A percentile compares a stretch with the other conserved stretches of the same genome.
Evolutionary conservation across 2,797 vertebrate species (phyloP).

Genomic region (Danio aesculapii): DNA sequence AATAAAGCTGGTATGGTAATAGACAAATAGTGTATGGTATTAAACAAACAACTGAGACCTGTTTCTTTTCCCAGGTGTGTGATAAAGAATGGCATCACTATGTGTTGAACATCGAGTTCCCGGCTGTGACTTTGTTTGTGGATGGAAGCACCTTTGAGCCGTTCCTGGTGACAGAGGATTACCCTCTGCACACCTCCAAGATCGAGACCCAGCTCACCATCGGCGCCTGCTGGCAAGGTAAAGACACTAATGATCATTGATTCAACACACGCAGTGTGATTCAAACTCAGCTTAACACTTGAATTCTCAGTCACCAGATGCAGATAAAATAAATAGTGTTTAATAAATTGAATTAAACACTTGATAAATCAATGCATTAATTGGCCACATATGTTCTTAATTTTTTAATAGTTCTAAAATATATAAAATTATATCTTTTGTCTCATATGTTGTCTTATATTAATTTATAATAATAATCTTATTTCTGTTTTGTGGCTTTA

Average conservation of each 20-base stretch:
- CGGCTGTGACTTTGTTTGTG: slow-evolving; percentile 88
- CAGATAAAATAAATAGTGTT: neutral
- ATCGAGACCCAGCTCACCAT: slow-evolving; percentile 93
- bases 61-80: slow-evolving; percentile 82
- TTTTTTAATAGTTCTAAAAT: too few relatives aligned
- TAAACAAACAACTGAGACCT: neutral
- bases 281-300: slow-evolving; percentile 15
- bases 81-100: slow-evolving; percentile 99
- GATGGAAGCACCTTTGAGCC: slow-evolving; percentile 92
- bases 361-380: too few relatives aligned
- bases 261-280: slow-evolving; percentile 36
- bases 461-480: too few relatives aligned
- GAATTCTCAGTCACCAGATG: slow-evolving; percentile 11
- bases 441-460: too few relatives aligned
- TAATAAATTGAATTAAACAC: neutral
- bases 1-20: too few relatives aligned
- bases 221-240: slow-evolving; percentile 99
- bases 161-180: slow-evolving; percentile 95
- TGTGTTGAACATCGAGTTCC: slow-evolving; percentile 91
- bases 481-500: too few relatives aligned
- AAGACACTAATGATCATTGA: neutral
- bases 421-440: too few relatives aligned
- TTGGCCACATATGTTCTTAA: too few relatives aligned
- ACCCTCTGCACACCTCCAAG: slow-evolving; percentile 90
- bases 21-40: too few relatives aligned